These are phyloP conservation scores for Pluvialis apricaria DNA, from an alignment of 2,113 vertebrate genomes.

Conservation along the genomic window DNA sequence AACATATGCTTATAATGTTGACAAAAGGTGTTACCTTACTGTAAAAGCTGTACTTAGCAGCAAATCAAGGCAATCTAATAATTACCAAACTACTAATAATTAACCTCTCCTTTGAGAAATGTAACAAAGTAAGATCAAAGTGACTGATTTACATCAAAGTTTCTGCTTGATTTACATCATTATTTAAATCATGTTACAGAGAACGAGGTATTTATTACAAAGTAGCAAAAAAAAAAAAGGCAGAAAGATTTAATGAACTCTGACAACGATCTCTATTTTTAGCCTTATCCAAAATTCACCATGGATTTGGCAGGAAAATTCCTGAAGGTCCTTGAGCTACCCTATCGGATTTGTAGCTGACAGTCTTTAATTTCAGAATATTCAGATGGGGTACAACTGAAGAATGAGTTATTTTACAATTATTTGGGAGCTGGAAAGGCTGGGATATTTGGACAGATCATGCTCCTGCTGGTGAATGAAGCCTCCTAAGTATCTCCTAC, in stretches of 20 bases:
- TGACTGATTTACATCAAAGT: conserved; percentile 47
- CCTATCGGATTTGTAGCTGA: not conserved
- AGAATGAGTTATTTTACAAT: not conserved
- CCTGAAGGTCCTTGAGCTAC: not conserved
- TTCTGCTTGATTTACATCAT: conserved; percentile 49
- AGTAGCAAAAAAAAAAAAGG: not conserved
- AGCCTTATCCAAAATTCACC: not conserved
- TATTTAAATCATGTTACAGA: conserved; percentile 50
- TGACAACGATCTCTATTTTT: not conserved
- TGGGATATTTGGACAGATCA: not conserved
- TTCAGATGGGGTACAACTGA: not conserved
- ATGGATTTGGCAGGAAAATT: not conserved
- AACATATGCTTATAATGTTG: not conserved
- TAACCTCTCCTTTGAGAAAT: conserved; percentile 56
- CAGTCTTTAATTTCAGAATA: not conserved
- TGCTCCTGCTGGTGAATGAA: not conserved
- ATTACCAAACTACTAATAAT: conserved; percentile 51
- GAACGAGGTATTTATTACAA: conserved; percentile 31
- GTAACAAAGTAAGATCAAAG: conserved; percentile 55
- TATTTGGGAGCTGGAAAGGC: not conserved
- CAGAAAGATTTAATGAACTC: not conserved
- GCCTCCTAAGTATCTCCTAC: not conserved
- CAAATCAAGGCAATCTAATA: conserved; percentile 41
- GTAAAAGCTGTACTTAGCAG: conserved; percentile 26
- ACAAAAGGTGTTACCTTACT: conserved; percentile 4